Evolutionary conservation across 2,113 vertebrate species (phyloP).

Genomic region (Trichomycterus rosablanca): DNA sequence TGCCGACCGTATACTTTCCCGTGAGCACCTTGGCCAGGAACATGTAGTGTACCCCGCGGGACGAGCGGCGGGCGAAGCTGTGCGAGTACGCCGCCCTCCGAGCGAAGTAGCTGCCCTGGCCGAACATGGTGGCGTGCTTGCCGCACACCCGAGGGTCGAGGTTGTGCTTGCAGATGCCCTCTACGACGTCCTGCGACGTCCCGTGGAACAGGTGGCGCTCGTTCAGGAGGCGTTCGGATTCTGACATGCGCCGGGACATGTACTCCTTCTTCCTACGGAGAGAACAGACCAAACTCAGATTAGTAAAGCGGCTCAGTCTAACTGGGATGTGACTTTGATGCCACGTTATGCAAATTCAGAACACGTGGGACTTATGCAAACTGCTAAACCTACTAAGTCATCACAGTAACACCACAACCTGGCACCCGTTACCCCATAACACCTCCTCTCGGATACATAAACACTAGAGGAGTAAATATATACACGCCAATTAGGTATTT

Average conservation of each 20-base stretch:
- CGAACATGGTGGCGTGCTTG: constrained; percentile 98
- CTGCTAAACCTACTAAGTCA: no score
- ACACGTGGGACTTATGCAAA: no score
- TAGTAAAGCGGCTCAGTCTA: no score
- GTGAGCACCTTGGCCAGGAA: constrained; percentile 97
- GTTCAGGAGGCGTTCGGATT: constrained; percentile 86
- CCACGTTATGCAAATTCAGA: no score
- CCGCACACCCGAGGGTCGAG: constrained; percentile 95
- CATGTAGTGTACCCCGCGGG: constrained; percentile 94
- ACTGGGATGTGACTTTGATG: no score
- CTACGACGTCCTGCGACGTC: constrained; percentile 92
- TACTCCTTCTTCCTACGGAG: constrained; percentile 94
- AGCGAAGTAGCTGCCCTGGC: constrained; percentile 97
- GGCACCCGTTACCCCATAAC: no score
- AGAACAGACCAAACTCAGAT: not conserved
- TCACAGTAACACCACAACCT: no score
- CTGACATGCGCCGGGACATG: constrained; percentile 87
- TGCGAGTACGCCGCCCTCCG: constrained; percentile 95
- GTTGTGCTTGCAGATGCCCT: constrained; percentile 99
- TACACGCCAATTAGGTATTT: no score
- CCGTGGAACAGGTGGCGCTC: constrained; percentile 97
- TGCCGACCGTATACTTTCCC: constrained; percentile 90
- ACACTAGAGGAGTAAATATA: no score
- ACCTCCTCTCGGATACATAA: no score
- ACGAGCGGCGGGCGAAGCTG: constrained; percentile 92